Base-by-base conservation (phyloP, 2,113 vertebrate species). In the Festucalex cinctus region DNA sequence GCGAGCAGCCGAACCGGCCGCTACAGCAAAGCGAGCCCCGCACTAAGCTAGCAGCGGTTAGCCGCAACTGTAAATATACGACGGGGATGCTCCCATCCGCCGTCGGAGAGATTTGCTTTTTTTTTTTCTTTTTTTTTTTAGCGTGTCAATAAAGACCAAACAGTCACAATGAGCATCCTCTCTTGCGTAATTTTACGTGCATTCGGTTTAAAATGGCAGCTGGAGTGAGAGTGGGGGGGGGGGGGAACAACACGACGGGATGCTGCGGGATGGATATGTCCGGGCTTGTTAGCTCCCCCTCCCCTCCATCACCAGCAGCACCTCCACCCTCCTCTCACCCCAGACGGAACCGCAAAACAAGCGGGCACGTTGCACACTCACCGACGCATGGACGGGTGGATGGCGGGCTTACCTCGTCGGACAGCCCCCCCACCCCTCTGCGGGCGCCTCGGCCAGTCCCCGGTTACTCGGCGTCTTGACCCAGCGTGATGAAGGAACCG, bases 401-500 rank as follows among this genome's bases (percentile, higher is more conserved):
- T 22, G 41, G 6, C 12, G 5, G 0, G 74, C 85, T 86, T 79
- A 88, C 87, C 85, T 87, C 44, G 16, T 26, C 56, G 67, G 70
- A 39, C 62, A 10, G 63, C 49, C 6, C 32, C 65, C 65, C 57
- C 56, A 44, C 6, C 32, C 65, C 65, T 61, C 56, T 41, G 35
- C 53, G 24, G 43, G 58, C 63, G 70, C 78, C 43, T 76, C 69
- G 57, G 64, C 16, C 64, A 53, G 48, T 20, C 44, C 48, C 20
- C 70, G 68, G 71, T n/a, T 51, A 35, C 53, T 81, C 75, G 58
- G 74, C 69, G 73, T 81, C 69, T 71, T 86, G 86, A 88, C 83
- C 86, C 86, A 79, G 77, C 80, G 44, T 82, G 75, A 77, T 79
- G 49, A 69, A 65, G 54, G 62, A 74, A 71, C 78, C n/a, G 66